Evolutionary conservation across 2,888 invertebrate genomes (phyloP), one percentile per base, ranked within the genome.

Genomic region (Pandemis cinnamomeana): DNA sequence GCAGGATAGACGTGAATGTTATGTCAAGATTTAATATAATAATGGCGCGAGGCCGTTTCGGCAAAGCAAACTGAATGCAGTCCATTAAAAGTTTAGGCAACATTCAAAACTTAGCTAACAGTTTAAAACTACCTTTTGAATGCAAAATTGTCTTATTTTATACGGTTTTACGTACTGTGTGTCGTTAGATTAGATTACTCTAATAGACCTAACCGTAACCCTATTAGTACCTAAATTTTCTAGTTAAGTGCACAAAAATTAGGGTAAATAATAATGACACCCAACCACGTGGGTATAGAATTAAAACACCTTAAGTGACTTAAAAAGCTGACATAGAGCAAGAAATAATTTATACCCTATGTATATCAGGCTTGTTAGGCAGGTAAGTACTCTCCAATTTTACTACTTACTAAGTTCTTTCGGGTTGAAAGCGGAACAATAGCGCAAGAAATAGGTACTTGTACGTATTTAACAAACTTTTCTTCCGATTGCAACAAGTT

Each of bases 11-110:
- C 72, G 74, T 27, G 42, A 78, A 78, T 71, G 71, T 76, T 77
- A 75, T 77, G 73, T 76, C 76, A 79, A 80, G 79, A 80, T 81
- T 78, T 80, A 82, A 76, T 80, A 71, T 75, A 71, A 71, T 77
- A 71, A 74, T 69, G 42, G 79, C 82, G 84, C 82, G 80, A 84
- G 80, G 82, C 81, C 85, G 87, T 87, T 88, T 84, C 84, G 85
- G 83, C 83, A 81, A 82, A 86, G 82, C 84, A 84, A 84, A 85
- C 87, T 86, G 85, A 89, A 89, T 87, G 86, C 84, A 88, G 87
- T 87, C 87, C 87, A 91, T 91, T 90, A 90, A 90, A 91, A 91
- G 88, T 91, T 91, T 80, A 80, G 77, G 79, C 77, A 84, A 86
- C 85, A 85, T 87, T 87, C 85, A 82, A 86, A 86, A 84, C 83